Percentiles rank a stretch among this genome's conserved stretches.
These are phyloP conservation scores for Emys orbicularis DNA, from an alignment of 2,797 vertebrate species.

Conservation along the genomic window DNA sequence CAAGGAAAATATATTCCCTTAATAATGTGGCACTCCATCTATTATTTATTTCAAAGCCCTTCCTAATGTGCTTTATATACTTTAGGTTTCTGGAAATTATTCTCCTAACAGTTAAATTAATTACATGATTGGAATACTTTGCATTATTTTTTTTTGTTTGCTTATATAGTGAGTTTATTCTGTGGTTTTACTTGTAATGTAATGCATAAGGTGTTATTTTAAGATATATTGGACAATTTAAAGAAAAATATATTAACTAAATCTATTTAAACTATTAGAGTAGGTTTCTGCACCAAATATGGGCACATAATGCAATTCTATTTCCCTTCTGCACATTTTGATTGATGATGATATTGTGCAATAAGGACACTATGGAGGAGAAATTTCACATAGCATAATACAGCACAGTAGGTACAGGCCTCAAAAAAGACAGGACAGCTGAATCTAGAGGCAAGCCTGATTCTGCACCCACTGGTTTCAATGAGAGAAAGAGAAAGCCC, in stretches of 20 bases:
- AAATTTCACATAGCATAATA: not conserved
- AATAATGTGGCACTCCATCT: not conserved
- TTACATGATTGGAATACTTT: not conserved
- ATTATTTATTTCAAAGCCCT: constrained; percentile 37
- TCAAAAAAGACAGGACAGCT: not conserved
- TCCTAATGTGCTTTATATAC: not conserved
- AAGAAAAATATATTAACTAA: not conserved
- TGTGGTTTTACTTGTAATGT: constrained; percentile 18
- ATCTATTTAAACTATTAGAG: not conserved
- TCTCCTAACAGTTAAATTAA: constrained; percentile 22
- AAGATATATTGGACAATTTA: not conserved
- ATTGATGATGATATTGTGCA: not conserved
- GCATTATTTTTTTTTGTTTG: not conserved
- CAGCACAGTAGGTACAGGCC: not conserved
- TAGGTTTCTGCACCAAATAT: constrained; percentile 6
- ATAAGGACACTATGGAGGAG: not conserved
- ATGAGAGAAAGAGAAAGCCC: not conserved
- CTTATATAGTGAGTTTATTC: constrained; percentile 28
- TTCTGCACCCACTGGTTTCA: not conserved
- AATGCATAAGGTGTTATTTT: not conserved
- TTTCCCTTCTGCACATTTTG: not conserved
- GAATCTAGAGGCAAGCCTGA: not conserved
- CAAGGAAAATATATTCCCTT: constrained; percentile 40
- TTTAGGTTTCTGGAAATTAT: constrained; percentile 37
- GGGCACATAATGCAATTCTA: not conserved